A percentile compares a stretch with the other conserved stretches of the same genome.
Evolutionary conservation across 2,888 invertebrate genomes (phyloP).

Genomic region (Ceramica pisi): DNA sequence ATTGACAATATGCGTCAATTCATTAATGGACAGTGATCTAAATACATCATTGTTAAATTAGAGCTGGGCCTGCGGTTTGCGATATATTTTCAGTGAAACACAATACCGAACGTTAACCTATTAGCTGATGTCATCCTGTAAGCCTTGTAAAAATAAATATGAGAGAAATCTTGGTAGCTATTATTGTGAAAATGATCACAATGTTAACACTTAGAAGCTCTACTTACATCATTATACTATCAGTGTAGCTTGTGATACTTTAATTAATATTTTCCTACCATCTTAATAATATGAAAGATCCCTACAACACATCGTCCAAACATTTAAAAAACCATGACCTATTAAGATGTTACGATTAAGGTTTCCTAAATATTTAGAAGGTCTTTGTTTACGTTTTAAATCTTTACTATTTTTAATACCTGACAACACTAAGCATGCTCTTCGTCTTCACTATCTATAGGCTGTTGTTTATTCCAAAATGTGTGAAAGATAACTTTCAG

Average conservation of each 20-base stretch:
- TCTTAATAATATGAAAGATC: background rate
- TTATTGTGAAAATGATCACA: background rate
- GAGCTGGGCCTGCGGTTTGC: conserved; percentile 18
- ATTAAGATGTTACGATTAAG: background rate
- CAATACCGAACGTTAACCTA: background rate
- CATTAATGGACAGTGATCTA: background rate
- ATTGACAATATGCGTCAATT: conserved; percentile 8
- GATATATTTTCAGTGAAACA: background rate
- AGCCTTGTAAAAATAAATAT: background rate
- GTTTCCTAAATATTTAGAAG: background rate
- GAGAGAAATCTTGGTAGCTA: background rate
- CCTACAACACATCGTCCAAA: no score
- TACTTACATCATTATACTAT: background rate
- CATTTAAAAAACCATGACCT: background rate
- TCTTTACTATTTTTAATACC: conserved; percentile 19
- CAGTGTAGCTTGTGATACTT: no score
- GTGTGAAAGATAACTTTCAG: conserved; percentile 43
- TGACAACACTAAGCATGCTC: conserved; percentile 29
- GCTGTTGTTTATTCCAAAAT: conserved; percentile 25
- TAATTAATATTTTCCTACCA: no score
- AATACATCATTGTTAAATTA: conserved; percentile 5
- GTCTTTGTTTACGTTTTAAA: conserved; percentile 16
- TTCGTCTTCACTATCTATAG: background rate
- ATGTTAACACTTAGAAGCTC: background rate
- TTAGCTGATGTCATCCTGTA: conserved; percentile 13